These are phyloP conservation scores for Bucorvus abyssinicus DNA, from an alignment of 2,797 vertebrate species.

Conservation along the genomic window DNA sequence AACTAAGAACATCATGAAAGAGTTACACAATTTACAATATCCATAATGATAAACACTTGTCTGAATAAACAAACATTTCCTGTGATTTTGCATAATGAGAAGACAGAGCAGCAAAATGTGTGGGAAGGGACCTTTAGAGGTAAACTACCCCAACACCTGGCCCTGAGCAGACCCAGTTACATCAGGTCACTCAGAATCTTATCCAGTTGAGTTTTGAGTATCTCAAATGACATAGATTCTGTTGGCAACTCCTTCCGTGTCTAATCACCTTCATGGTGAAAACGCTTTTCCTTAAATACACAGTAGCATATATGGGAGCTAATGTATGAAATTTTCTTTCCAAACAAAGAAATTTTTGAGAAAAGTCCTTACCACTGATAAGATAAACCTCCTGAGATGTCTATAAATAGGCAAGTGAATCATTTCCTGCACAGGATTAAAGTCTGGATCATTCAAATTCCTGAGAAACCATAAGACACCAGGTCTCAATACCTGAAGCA, in stretches of 20 bases:
- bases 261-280: not conserved
- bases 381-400: slow-evolving; percentile 93
- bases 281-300: not conserved
- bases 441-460: slow-evolving; percentile 97
- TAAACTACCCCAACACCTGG: not conserved
- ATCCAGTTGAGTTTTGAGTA: not conserved
- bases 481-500: slow-evolving; percentile 88
- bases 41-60: not conserved
- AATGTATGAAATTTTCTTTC: not conserved
- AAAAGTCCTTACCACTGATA: slow-evolving; percentile 88
- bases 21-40: accelerated
- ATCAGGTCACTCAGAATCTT: not conserved
- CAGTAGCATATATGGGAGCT: not conserved
- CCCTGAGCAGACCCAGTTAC: not conserved
- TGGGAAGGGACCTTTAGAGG: not conserved
- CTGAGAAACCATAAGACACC: slow-evolving; percentile 97
- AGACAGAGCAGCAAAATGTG: not conserved
- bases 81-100: not conserved
- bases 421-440: slow-evolving; percentile 98
- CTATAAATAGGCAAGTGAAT: slow-evolving; percentile 95
- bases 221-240: not conserved
- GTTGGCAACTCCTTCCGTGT: not conserved
- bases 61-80: not conserved
- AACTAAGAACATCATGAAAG: not conserved
- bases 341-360: not conserved